Evolutionary conservation across 1,140 invertebrate species (phyloP), one percentile per base, ranked within the genome.

Genomic region (Rhynchophorus ferrugineus): DNA sequence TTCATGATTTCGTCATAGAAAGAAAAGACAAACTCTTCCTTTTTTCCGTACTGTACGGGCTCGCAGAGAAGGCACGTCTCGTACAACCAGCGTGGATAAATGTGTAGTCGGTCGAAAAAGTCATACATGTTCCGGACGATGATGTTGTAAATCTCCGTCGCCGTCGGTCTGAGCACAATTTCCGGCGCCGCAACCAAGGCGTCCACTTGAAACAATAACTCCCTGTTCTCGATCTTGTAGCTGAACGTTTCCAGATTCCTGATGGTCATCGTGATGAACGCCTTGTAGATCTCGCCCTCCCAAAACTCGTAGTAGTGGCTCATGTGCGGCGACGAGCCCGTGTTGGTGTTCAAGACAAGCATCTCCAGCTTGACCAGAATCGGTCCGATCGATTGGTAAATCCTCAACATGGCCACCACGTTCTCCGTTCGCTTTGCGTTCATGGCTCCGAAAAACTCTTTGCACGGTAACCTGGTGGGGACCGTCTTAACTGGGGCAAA

Each of bases 301-400:
- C 84, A 88, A 61, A 74, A 75, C 11, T 75, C 69, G 57, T 87
- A 89, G 61, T 83, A 84, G 0, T 75, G 63, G 1, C 69, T 68
- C 85, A 89, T 87, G 6, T 78, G 72, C 0, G 69, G 54, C 1
- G 81, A 82, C 42, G 69, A 73, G 1, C 84, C 83, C 0, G 78
- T 80, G 24, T 76, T 78, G 1, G 81, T 82, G 36, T 78, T 78
- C 14, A 86, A 66, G 0, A 85, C 80, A 6, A 88, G 61, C 57
- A 82, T 85, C 69, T 94, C 89, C 54, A 92, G 68, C 69, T 92
- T 93, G 43, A 82, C 83, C 1, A 94, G 67, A 36, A 90, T 78
- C 0, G 87, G 86, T 0, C 82, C 81, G 18, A 87, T 76, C 1
- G 81, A 80, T 33, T 82, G 75, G 61, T 91, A 91, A 2, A 82